phyloP scores from a whole-genome alignment of 2,797 vertebrate species.

The Alectoris magna region DNA sequence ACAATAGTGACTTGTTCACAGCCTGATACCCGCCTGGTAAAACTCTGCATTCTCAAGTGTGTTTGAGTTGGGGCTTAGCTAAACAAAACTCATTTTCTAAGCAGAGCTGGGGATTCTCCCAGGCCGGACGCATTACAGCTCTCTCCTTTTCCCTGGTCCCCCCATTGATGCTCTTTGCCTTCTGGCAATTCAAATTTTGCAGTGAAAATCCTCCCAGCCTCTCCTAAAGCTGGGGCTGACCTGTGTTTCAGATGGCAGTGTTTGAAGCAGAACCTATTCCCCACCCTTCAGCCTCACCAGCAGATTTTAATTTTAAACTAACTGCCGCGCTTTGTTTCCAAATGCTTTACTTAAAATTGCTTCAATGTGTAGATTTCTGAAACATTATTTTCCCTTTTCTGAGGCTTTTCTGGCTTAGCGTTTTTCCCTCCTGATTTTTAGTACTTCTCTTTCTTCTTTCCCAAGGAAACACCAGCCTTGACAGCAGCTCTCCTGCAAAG shows the following conservation, averaged over 20 bases:
- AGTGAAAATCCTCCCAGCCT: constrained; percentile 44
- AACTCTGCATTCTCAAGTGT: constrained; percentile 37
- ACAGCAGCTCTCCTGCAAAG: background rate
- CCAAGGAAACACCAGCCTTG: background rate
- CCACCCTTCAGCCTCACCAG: constrained; percentile 16
- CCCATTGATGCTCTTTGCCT: background rate
- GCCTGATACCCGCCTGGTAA: background rate
- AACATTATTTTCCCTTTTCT: constrained; percentile 60
- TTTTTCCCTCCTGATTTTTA: constrained; percentile 12
- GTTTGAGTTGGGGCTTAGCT: constrained; percentile 68
- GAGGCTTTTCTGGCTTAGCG: constrained; percentile 49
- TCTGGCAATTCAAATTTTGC: constrained; percentile 15
- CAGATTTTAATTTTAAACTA: constrained; percentile 70
- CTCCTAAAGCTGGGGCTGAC: constrained; percentile 56
- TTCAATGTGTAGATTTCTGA: constrained; percentile 64
- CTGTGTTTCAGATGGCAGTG: background rate
- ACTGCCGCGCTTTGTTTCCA: constrained; percentile 61
- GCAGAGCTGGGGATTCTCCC: constrained; percentile 8
- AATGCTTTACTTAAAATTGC: constrained; percentile 70
- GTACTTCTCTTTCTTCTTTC: background rate
- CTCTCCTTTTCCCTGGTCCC: background rate
- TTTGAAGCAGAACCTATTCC: constrained; percentile 52
- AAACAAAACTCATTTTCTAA: constrained; percentile 63
- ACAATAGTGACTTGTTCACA: constrained; percentile 27
- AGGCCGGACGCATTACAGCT: accelerated